A percentile compares a stretch with the other conserved stretches of the same genome.
These are phyloP conservation scores for Morpho helenor DNA, from an alignment of 2,888 invertebrate species.

Conservation along the genomic window DNA sequence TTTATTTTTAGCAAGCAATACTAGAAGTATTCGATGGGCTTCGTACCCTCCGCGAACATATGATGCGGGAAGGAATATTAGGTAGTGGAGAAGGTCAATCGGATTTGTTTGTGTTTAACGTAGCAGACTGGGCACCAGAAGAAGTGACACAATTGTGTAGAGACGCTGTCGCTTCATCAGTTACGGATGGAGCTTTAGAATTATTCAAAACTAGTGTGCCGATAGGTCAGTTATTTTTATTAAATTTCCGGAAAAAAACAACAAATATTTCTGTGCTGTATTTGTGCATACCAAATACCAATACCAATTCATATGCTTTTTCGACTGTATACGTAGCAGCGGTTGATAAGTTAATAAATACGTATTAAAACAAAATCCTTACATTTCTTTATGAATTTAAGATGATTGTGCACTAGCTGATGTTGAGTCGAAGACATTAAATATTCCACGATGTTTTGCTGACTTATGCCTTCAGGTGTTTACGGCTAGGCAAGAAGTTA, in stretches of 20 bases:
- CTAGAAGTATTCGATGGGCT: conserved; percentile 55
- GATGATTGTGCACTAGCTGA: conserved; percentile 54
- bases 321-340: too few relatives aligned
- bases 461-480: conserved; percentile 65
- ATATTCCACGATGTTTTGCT: conserved; percentile 56
- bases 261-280: too few relatives aligned
- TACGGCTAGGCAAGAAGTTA: conserved; percentile 61
- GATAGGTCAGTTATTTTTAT: conserved; percentile 40
- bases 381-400: conserved; percentile 21
- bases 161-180: conserved; percentile 43
- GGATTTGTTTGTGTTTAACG: conserved; percentile 62
- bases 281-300: too few relatives aligned
- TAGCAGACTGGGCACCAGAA: conserved; percentile 63
- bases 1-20: conserved; percentile 51
- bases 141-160: conserved; percentile 59
- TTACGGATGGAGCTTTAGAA: conserved; percentile 44
- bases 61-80: conserved; percentile 47
- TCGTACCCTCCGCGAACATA: conserved; percentile 50
- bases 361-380: too few relatives aligned
- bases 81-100: conserved; percentile 48
- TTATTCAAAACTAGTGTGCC: conserved; percentile 43
- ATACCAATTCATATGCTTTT: too few relatives aligned
- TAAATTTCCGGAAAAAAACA: too few relatives aligned
- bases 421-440: conserved; percentile 47
- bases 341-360: too few relatives aligned